phyloP scores from a whole-genome alignment of 2,888 invertebrate genomes.

The Conistra vaccinii region DNA sequence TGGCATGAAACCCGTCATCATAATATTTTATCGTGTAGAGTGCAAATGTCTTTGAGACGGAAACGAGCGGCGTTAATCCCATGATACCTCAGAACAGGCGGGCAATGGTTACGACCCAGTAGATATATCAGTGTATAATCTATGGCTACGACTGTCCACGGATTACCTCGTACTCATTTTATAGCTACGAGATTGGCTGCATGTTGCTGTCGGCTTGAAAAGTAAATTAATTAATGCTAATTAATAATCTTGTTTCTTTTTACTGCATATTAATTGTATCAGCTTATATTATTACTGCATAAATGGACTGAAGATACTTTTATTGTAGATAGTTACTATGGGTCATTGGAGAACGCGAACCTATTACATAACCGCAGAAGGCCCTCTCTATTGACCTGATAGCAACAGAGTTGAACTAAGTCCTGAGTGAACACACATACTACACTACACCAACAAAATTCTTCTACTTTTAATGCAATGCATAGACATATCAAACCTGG shows the following conservation, averaged over 20 bases:
- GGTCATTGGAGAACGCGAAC: neutral
- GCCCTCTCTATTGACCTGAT: too few species aligned
- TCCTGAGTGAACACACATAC: neutral
- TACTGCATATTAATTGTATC: constrained; percentile 22
- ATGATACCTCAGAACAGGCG: constrained; percentile 1
- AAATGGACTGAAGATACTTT: neutral
- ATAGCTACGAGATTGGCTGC: neutral
- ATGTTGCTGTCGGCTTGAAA: neutral
- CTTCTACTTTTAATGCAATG: neutral
- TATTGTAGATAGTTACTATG: neutral
- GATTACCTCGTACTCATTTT: constrained; percentile 35
- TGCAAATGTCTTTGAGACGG: constrained; percentile 51
- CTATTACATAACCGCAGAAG: neutral
- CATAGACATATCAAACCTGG: neutral
- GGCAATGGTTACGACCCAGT: constrained; percentile 2
- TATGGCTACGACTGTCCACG: constrained; percentile 14
- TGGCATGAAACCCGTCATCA: constrained; percentile 25
- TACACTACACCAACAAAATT: neutral
- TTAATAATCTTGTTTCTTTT: neutral
- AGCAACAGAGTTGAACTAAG: neutral
- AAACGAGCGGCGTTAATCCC: constrained; percentile 41
- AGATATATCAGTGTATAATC: constrained; percentile 6
- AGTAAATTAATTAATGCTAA: constrained; percentile 16
- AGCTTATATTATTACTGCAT: neutral
- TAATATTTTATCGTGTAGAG: constrained; percentile 34